Evolutionary conservation across 2,888 invertebrate genomes (phyloP).

Genomic region (Parasteatoda lunata): DNA sequence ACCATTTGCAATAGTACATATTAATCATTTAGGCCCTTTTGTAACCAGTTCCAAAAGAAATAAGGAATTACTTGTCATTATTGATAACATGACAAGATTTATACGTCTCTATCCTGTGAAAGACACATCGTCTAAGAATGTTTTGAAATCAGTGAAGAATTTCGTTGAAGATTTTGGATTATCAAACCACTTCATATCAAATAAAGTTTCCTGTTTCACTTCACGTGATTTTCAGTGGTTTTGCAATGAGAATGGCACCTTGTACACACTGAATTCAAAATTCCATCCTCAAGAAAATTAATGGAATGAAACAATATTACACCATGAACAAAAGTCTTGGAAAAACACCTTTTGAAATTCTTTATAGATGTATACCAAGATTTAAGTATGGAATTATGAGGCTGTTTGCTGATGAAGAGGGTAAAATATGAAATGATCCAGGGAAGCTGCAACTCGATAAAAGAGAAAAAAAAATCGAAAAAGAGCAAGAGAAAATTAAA

Average conservation of each 20-base stretch:
- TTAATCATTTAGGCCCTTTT: neutral
- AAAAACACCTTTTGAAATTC: neutral
- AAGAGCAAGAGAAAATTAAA: neutral
- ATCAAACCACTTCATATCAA: neutral
- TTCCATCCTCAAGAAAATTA: neutral
- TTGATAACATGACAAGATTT: too few species aligned
- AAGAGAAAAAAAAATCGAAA: neutral
- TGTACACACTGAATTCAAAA: neutral
- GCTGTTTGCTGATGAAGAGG: neutral
- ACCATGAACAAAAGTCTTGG: neutral
- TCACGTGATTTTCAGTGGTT: neutral
- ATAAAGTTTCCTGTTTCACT: neutral
- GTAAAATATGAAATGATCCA: neutral
- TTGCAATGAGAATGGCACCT: neutral
- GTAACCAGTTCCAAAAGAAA: neutral
- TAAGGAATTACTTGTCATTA: neutral
- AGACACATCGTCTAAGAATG: neutral
- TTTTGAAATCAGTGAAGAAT: neutral
- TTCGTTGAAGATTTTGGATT: conserved; percentile 4
- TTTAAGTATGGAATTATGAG: neutral
- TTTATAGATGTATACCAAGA: neutral
- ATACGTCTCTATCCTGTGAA: neutral
- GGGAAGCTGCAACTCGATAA: neutral
- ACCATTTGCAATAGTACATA: neutral
- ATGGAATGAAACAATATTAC: neutral